These are phyloP conservation scores for Sminthurinus signatus DNA, from an alignment of 1,140 invertebrate genomes.

Conservation along the genomic window DNA sequence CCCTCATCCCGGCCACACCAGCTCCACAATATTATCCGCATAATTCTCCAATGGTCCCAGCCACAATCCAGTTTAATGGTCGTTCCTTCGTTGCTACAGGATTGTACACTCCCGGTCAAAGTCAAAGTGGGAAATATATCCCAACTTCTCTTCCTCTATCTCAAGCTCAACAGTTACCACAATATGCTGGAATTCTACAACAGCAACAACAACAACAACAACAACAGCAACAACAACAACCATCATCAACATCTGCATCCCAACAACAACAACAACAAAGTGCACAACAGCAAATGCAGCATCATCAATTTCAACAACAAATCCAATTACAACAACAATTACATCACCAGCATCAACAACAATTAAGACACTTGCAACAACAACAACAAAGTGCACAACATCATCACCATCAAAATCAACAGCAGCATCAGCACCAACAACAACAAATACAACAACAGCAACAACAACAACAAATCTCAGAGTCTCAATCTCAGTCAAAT, in stretches of 20 bases:
- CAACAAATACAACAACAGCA: not conserved
- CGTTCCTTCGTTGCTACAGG: not conserved
- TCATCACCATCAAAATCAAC: too few species aligned
- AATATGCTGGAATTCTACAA: conserved; percentile 1
- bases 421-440: conserved; percentile 13
- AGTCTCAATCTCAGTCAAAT: not conserved
- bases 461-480: not conserved
- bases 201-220: conserved; percentile 13
- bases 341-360: conserved; percentile 10
- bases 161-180: not conserved
- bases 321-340: not conserved
- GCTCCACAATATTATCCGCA: not conserved
- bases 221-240: conserved; percentile 15
- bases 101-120: not conserved
- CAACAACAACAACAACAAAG: conserved; percentile 18
- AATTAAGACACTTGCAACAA: conserved; percentile 9
- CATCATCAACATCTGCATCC: not conserved
- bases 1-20: not conserved
- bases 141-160: too few species aligned
- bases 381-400: conserved; percentile 7
- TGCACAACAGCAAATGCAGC: not conserved
- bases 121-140: not conserved
- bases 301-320: not conserved
- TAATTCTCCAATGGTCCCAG: not conserved
- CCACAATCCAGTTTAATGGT: conserved; percentile 12